Percentiles rank a stretch among this genome's conserved stretches.
phyloP scores from a whole-genome alignment of 2,888 invertebrate genomes.

The Andrena dorsata region DNA sequence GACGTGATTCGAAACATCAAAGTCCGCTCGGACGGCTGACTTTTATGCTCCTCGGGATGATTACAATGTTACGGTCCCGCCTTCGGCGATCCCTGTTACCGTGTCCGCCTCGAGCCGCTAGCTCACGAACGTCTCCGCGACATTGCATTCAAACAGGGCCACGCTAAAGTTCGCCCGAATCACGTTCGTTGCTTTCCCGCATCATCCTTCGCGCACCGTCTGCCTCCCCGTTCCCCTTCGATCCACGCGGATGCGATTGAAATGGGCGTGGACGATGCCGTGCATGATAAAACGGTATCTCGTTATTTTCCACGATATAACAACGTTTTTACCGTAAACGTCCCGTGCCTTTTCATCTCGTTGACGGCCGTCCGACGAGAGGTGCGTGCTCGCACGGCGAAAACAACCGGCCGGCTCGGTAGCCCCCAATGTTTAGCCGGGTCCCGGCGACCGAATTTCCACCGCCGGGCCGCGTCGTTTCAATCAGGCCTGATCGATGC shows the following conservation, averaged over 20 bases:
- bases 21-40: slow-evolving; percentile 16
- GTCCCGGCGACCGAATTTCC: slow-evolving; percentile 2
- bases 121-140: slow-evolving; percentile 25
- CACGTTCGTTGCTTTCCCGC: slow-evolving; percentile 24
- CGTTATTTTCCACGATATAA: neutral
- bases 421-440: neutral
- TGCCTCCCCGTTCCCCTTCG: neutral
- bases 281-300: neutral
- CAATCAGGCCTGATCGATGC: slow-evolving; percentile 51
- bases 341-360: neutral
- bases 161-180: slow-evolving; percentile 27
- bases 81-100: slow-evolving; percentile 12
- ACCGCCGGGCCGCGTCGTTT: slow-evolving; percentile 42
- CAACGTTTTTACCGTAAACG: neutral
- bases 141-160: slow-evolving; percentile 37
- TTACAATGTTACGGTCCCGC: slow-evolving; percentile 36
- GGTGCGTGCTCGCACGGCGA: too few relatives aligned
- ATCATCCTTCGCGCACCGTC: neutral
- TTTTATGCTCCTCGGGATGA: slow-evolving; percentile 26
- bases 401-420: too few relatives aligned
- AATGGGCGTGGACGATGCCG: neutral
- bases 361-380: neutral
- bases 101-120: slow-evolving; percentile 14
- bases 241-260: slow-evolving; percentile 7
- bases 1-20: slow-evolving; percentile 46